Percentiles rank a stretch among this genome's conserved stretches.
phyloP scores from a whole-genome alignment of 2,888 invertebrate genomes.

The Nipponacmea schrenckii region DNA sequence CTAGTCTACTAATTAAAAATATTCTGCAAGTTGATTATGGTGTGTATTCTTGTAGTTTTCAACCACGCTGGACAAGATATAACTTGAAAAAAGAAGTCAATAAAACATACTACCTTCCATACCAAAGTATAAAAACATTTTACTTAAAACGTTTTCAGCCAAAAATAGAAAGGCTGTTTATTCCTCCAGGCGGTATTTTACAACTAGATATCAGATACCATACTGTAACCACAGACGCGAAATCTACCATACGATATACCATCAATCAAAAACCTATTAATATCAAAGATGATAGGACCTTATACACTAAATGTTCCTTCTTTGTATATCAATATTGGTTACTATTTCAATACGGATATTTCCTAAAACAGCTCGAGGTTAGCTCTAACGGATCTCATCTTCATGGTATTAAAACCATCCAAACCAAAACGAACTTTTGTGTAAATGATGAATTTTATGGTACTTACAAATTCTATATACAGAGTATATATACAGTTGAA shows the following conservation, averaged over 20 bases:
- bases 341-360: neutral
- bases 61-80: too few species aligned
- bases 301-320: constrained; percentile 1
- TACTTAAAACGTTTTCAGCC: neutral
- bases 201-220: neutral
- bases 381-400: neutral
- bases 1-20: neutral
- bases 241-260: neutral
- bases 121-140: neutral
- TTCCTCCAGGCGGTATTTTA: neutral
- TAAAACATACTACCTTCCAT: too few species aligned
- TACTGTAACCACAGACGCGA: neutral
- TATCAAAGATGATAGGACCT: neutral
- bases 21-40: neutral
- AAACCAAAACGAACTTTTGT: neutral
- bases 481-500: neutral
- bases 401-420: neutral
- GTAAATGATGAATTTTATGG: neutral
- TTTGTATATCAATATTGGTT: neutral
- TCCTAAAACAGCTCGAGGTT: neutral
- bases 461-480: neutral
- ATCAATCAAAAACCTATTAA: neutral
- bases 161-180: neutral
- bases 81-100: too few species aligned
- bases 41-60: neutral